phyloP scores from a whole-genome alignment of 2,797 vertebrate species.

The Acridotheres tristis region DNA sequence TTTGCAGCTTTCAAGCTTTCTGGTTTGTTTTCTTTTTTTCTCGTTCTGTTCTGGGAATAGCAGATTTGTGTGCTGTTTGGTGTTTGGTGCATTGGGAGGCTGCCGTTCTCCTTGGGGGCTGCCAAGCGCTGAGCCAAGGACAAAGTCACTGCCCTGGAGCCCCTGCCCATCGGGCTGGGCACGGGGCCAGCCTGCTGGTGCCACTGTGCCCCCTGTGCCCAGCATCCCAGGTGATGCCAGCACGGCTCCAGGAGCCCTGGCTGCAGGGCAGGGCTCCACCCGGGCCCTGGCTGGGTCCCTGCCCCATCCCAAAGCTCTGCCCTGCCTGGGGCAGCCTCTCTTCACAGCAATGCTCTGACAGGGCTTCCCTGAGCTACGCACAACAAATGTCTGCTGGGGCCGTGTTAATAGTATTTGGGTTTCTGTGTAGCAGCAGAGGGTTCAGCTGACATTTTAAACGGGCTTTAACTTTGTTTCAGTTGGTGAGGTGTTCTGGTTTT shows the following conservation, averaged over 20 bases:
- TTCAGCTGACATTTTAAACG: not conserved
- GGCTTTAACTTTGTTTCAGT: not conserved
- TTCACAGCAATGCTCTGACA: fast-evolving
- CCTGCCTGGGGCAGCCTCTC: not conserved
- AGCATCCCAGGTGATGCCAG: not conserved
- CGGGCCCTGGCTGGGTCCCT: not conserved
- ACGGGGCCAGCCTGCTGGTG: not conserved
- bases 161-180: fast-evolving
- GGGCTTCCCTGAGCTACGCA: not conserved
- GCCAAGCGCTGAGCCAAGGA: not conserved
- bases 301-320: not conserved
- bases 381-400: not conserved
- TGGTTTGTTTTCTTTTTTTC: not conserved
- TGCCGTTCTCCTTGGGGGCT: not conserved
- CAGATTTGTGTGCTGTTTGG: not conserved
- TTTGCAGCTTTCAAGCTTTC: slow-evolving; percentile 15
- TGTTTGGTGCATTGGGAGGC: fast-evolving
- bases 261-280: not conserved
- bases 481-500: not conserved
- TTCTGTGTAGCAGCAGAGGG: not conserved
- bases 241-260: not conserved
- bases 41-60: not conserved
- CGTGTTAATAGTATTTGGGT: not conserved
- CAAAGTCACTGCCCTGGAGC: not conserved
- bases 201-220: not conserved